phyloP scores from a whole-genome alignment of 2,888 invertebrate genomes.

The Spilarctia lutea region DNA sequence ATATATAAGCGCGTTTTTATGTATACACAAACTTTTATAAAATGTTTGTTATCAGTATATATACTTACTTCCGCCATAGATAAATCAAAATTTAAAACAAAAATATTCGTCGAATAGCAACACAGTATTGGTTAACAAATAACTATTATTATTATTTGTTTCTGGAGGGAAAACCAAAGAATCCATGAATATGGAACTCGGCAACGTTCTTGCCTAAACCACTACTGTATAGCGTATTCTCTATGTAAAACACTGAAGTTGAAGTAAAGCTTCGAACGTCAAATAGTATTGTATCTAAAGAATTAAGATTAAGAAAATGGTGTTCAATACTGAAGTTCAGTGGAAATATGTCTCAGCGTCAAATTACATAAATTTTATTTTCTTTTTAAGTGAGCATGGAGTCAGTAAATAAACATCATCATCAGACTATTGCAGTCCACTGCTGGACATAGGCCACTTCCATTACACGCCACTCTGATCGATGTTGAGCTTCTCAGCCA shows the following conservation, averaged over 20 bases:
- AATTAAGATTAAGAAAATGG: not conserved
- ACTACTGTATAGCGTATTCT: slow-evolving; percentile 40
- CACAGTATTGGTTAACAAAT: slow-evolving; percentile 35
- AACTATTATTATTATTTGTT: slow-evolving; percentile 51
- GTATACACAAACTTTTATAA: not conserved
- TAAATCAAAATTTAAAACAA: slow-evolving; percentile 30
- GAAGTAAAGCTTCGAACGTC: slow-evolving; percentile 25
- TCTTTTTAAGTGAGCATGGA: too few relatives aligned
- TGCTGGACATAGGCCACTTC: too few relatives aligned
- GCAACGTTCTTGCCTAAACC: slow-evolving; percentile 44
- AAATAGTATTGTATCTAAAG: not conserved
- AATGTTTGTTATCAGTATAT: not conserved
- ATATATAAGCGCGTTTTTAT: too few relatives aligned
- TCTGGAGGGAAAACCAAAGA: slow-evolving; percentile 38
- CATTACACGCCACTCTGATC: too few relatives aligned
- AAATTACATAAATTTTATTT: too few relatives aligned
- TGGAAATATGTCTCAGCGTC: not conserved
- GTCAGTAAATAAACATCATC: too few relatives aligned
- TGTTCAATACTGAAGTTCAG: not conserved
- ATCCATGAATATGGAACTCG: slow-evolving; percentile 47
- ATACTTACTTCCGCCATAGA: slow-evolving; percentile 18
- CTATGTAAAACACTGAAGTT: slow-evolving; percentile 40
- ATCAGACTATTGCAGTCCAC: too few relatives aligned
- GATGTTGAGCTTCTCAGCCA: too few relatives aligned
- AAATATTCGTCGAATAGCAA: slow-evolving; percentile 27